Evolutionary conservation across 2,113 vertebrate genomes (phyloP).

Genomic region (Anhinga anhinga): DNA sequence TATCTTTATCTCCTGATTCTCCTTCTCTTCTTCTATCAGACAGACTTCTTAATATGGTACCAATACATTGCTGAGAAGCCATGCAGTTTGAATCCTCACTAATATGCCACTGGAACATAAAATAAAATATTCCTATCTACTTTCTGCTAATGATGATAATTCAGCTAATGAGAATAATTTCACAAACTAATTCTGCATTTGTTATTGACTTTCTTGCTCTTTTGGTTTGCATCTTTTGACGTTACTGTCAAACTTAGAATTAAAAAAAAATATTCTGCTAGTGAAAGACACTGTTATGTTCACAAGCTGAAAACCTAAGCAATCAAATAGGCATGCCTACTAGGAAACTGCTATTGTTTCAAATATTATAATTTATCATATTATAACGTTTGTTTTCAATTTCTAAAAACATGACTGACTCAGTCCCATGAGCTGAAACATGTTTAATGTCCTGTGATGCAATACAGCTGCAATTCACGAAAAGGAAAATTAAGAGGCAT

Average conservation of each 20-base stretch:
- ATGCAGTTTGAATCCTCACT: neutral
- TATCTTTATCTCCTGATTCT: neutral
- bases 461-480: constrained; percentile 69
- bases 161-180: neutral
- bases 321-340: constrained; percentile 74
- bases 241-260: neutral
- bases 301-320: constrained; percentile 61
- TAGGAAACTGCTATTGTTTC: constrained; percentile 73
- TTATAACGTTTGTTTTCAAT: constrained; percentile 85
- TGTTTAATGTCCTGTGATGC: constrained; percentile 82
- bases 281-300: neutral
- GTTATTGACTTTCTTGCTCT: neutral
- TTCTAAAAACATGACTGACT: constrained; percentile 76
- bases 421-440: constrained; percentile 74
- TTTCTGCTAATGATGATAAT: neutral
- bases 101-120: neutral
- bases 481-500: constrained; percentile 77
- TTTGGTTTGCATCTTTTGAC: neutral
- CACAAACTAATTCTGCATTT: neutral
- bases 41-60: neutral
- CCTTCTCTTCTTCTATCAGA: neutral
- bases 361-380: constrained; percentile 66
- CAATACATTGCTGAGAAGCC: neutral
- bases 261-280: neutral
- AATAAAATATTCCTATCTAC: neutral